A percentile compares a stretch with the other conserved stretches of the same genome.
These are phyloP conservation scores for Cercocebus atys DNA, from an alignment of 2,113 vertebrate species.

Conservation along the genomic window DNA sequence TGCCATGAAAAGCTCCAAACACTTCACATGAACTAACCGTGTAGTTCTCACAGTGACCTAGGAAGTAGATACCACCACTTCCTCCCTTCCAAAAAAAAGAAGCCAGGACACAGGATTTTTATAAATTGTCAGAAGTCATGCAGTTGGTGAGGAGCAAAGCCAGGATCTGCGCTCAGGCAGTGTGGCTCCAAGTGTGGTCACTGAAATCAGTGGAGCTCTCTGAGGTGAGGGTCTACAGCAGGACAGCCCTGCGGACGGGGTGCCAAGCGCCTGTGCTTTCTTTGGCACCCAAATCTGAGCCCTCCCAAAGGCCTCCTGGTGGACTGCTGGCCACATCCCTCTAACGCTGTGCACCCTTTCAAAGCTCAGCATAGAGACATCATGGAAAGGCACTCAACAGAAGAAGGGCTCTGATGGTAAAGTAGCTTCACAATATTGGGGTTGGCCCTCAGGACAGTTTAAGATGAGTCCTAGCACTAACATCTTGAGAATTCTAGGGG, in stretches of 20 bases:
- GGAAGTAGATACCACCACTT: fast-evolving
- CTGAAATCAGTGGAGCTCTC: too few species aligned
- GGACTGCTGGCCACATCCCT: not conserved
- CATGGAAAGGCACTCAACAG: too few species aligned
- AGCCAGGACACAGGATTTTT: not conserved
- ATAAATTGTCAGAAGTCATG: fast-evolving
- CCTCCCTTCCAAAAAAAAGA: not conserved
- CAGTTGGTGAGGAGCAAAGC: not conserved
- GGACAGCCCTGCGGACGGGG: not conserved
- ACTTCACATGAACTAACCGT: not conserved
- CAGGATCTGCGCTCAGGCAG: too few species aligned
- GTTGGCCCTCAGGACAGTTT: not conserved
- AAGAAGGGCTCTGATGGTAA: fast-evolving
- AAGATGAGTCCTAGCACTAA: fast-evolving
- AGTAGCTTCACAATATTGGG: fast-evolving
- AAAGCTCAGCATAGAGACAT: not conserved
- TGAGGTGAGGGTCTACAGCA: not conserved
- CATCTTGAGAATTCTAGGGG: fast-evolving
- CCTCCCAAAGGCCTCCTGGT: not conserved
- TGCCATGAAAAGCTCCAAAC: not conserved
- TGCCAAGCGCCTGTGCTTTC: fast-evolving
- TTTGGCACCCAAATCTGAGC: not conserved
- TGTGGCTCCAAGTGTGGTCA: not conserved
- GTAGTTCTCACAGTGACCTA: not conserved
- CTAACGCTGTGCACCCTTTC: not conserved